These are phyloP conservation scores for Physocephala rufipes DNA, from an alignment of 2,888 invertebrate genomes.

Conservation along the genomic window DNA sequence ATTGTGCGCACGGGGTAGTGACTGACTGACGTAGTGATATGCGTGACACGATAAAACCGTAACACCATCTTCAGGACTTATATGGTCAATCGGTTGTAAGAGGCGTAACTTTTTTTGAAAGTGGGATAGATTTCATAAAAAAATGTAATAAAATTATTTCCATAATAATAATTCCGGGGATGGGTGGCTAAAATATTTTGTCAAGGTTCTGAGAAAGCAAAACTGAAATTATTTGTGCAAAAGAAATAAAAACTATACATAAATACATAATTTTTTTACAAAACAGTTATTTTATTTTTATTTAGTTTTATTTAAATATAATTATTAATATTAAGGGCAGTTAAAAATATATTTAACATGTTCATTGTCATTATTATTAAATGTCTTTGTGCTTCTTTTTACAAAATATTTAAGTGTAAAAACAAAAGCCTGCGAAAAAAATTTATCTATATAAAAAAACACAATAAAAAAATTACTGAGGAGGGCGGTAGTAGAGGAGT, in stretches of 20 bases:
- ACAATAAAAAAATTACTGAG: constrained; percentile 9
- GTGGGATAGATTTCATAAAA: background rate
- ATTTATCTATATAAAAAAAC: constrained; percentile 7
- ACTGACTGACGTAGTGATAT: too few species aligned
- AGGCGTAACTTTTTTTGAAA: background rate
- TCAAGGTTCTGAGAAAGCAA: background rate
- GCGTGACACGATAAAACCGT: too few species aligned
- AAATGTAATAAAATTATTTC: background rate
- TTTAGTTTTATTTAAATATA: constrained; percentile 52
- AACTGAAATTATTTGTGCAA: constrained; percentile 1
- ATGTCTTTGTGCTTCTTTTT: constrained; percentile 29
- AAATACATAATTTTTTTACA: constrained; percentile 38
- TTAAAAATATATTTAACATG: constrained; percentile 50
- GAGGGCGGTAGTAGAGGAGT: constrained; percentile 12
- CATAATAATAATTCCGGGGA: too few species aligned
- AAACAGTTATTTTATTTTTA: constrained; percentile 49
- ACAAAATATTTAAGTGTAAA: constrained; percentile 38
- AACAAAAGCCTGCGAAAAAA: constrained; percentile 33
- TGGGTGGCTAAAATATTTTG: background rate
- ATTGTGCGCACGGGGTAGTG: too few species aligned
- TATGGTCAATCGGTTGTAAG: background rate
- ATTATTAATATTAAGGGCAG: constrained; percentile 55
- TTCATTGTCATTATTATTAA: constrained; percentile 40
- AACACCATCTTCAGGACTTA: too few species aligned
- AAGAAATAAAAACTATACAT: constrained; percentile 2